Percentiles rank a stretch among this genome's conserved stretches.
Conservation (phyloP, 2,888 invertebrate genomes). For the Limnephilus marmoratus region DNA sequence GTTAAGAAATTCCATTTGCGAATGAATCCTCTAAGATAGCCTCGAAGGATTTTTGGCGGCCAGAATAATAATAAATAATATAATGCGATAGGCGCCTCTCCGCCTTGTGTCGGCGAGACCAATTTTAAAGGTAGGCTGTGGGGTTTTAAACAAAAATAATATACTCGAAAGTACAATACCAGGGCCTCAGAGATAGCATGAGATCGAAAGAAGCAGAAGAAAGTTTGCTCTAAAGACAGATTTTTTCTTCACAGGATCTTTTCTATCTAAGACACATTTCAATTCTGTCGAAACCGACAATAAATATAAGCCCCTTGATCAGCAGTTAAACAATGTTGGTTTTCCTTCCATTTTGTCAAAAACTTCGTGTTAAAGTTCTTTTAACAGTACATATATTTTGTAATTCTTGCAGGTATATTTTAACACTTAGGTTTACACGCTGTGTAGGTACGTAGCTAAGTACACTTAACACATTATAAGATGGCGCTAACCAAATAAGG, state of each 20-base stretch:
- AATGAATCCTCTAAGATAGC: background rate
- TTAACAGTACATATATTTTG: background rate
- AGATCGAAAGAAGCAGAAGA: background rate
- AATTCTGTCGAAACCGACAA: background rate
- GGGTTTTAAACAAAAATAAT: background rate
- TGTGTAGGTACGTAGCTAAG: background rate
- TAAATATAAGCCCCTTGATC: background rate
- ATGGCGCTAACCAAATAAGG: background rate
- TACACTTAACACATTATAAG: background rate
- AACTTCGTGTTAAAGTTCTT: background rate
- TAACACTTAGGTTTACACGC: background rate
- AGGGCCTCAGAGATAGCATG: background rate
- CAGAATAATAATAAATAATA: background rate
- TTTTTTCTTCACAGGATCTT: background rate
- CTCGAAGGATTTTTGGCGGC: background rate
- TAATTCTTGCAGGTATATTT: background rate
- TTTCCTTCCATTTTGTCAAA: background rate
- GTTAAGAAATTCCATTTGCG: background rate
- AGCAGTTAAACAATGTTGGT: background rate
- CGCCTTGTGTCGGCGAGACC: background rate
- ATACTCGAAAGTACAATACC: background rate
- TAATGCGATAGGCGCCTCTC: background rate
- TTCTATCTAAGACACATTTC: background rate
- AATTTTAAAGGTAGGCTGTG: background rate
- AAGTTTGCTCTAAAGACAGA: too few species aligned